Conservation (phyloP, 2,888 invertebrate species). For the Agonopterix heracliana region DNA sequence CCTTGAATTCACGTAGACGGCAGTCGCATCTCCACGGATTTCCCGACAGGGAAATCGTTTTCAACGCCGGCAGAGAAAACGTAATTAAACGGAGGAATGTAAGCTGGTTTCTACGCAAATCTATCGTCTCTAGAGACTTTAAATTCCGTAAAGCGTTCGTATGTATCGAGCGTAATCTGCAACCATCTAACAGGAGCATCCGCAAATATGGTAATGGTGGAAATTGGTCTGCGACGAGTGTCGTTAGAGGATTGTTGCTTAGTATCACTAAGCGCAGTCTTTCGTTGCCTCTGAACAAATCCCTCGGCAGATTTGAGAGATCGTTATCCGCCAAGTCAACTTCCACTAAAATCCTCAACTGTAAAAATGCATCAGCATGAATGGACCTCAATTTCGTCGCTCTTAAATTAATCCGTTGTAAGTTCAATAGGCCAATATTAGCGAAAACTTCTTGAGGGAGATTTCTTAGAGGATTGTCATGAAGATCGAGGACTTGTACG, state of each 20-base stretch:
- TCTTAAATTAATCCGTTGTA: slow-evolving; percentile 88
- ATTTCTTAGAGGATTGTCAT: slow-evolving; percentile 85
- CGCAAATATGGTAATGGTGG: slow-evolving; percentile 87
- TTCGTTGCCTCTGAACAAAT: slow-evolving; percentile 90
- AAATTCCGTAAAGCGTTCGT: slow-evolving; percentile 86
- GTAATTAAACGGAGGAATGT: slow-evolving; percentile 77
- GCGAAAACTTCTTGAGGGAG: slow-evolving; percentile 88
- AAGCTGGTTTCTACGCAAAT: slow-evolving; percentile 88
- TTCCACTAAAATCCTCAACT: slow-evolving; percentile 89
- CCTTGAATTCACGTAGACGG: slow-evolving; percentile 86
- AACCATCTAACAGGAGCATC: slow-evolving; percentile 87
- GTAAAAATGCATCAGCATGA: slow-evolving; percentile 89
- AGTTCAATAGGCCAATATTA: slow-evolving; percentile 85
- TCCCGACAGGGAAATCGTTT: slow-evolving; percentile 86
- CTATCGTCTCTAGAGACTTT: slow-evolving; percentile 83
- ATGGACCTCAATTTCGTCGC: slow-evolving; percentile 85
- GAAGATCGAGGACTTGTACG: slow-evolving; percentile 85
- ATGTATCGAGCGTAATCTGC: slow-evolving; percentile 84
- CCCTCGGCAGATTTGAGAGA: slow-evolving; percentile 82
- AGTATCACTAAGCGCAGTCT: slow-evolving; percentile 85
- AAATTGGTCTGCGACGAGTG: slow-evolving; percentile 85
- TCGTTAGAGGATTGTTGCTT: slow-evolving; percentile 88
- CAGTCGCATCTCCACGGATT: slow-evolving; percentile 96
- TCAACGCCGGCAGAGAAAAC: slow-evolving; percentile 84
- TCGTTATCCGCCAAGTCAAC: slow-evolving; percentile 91